phyloP scores from a whole-genome alignment of 2,113 vertebrate species.

The Lophius piscatorius region DNA sequence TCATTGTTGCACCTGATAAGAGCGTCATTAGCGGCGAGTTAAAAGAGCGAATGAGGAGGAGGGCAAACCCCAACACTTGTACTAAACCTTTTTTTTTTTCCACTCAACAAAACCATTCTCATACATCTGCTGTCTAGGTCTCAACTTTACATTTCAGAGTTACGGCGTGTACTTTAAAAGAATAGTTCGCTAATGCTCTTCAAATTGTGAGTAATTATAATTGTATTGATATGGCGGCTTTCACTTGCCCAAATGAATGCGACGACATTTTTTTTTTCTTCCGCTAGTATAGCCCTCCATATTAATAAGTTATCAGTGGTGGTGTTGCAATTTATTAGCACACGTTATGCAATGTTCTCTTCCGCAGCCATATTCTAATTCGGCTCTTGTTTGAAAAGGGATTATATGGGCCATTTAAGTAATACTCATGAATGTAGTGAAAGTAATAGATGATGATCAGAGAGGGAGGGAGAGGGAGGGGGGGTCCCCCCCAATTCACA shows the following conservation, averaged over 20 bases:
- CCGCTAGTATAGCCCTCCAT: too few species aligned
- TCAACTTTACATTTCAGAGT: background rate
- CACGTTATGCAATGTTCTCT: background rate
- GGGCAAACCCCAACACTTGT: background rate
- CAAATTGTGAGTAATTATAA: too few species aligned
- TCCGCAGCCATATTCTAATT: background rate
- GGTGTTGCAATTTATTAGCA: conserved; percentile 7
- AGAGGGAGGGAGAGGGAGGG: too few species aligned
- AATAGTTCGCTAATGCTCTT: too few species aligned
- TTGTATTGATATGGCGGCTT: too few species aligned
- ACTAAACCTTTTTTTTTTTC: too few species aligned
- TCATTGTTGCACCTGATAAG: conserved; percentile 24
- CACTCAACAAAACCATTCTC: too few species aligned
- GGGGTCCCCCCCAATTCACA: conserved; percentile 9
- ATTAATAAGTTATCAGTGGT: too few species aligned
- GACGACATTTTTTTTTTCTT: too few species aligned
- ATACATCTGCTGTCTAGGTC: too few species aligned
- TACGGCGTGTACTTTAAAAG: too few species aligned
- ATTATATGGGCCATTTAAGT: conserved; percentile 48
- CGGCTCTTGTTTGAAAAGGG: background rate
- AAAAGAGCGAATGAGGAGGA: background rate
- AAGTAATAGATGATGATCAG: conserved; percentile 34
- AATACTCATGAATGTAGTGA: conserved; percentile 53
- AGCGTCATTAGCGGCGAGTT: conserved; percentile 33
- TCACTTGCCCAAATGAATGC: too few species aligned